Evolutionary conservation across 2,797 vertebrate genomes (phyloP), one percentile per base, ranked within the genome.

Genomic region (Bothrops alternatus): DNA sequence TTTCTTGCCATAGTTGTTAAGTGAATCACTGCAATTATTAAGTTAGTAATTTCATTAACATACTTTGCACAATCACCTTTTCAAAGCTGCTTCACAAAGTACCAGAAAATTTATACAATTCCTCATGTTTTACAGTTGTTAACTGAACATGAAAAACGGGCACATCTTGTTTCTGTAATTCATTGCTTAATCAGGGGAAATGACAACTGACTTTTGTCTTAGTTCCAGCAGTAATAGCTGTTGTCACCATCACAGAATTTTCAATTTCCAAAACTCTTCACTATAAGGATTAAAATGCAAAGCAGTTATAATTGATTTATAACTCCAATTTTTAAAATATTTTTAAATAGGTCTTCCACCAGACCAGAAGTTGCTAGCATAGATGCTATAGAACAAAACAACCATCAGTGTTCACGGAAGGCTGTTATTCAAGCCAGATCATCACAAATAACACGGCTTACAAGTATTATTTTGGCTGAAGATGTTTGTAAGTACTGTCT

Each of bases 391-490:
- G 97, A 97, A 13, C 95, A 96, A 6, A 98, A 97, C 0, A 93
- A 96, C 14, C 96, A 91, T 18, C 98, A 98, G 53, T 99, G 99
- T 95, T 99, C 99, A 1, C 98, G 97, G 94, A 98, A 93, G 56
- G 99, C 99, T 0, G 96, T 99, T 90, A 98, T 99, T 6, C 98
- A 99, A 96, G 99, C 99, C 10, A 98, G 98, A 6, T 98, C 99
- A 93, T 98, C 98, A 0, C 99, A 99, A 94, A 97, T 97, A 10
- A 96, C 96, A 0, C 97, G 98, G 10, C 97, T 99, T 92, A 99
- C 99, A 90, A 99, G 98, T 95, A 99, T 99, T 95, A 99, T 99
- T 95, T 97, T 99, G 14, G 99, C 99, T 1, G 99, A 99, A 97
- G 99, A 99, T 92, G 96, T 98, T 86, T 97, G 99, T 99, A 97